A percentile compares a stretch with the other conserved stretches of the same genome.
These are phyloP conservation scores for Upupa epops DNA, from an alignment of 2,113 vertebrate species.

Conservation along the genomic window DNA sequence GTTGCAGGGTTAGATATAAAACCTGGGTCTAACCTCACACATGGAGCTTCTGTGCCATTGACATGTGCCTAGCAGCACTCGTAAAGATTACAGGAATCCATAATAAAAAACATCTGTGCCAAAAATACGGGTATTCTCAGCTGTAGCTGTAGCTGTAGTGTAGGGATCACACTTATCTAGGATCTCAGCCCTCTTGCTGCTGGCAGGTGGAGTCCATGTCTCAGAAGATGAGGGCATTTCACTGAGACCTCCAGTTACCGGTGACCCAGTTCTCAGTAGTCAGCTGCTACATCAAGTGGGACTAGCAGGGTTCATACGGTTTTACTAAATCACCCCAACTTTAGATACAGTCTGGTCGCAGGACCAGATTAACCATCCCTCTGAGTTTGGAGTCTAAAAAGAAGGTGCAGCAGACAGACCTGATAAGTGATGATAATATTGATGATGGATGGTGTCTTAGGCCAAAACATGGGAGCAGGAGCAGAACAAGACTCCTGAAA, in stretches of 20 bases:
- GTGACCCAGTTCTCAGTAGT: no score
- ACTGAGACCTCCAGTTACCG: neutral
- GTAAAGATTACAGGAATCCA: neutral
- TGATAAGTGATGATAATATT: neutral
- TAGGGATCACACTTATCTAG: neutral
- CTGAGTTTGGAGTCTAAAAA: neutral
- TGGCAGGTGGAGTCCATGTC: neutral
- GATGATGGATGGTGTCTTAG: neutral
- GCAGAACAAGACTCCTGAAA: neutral
- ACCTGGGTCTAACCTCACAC: neutral
- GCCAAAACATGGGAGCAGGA: no score
- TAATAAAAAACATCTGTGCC: neutral
- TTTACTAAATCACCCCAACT: neutral
- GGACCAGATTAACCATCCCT: neutral
- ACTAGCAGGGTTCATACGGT: neutral
- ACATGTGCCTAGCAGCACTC: neutral
- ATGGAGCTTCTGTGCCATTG: rapidly evolving
- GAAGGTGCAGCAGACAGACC: neutral
- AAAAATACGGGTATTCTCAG: neutral
- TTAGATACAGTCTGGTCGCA: neutral
- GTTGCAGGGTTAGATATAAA: neutral
- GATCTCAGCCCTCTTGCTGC: neutral
- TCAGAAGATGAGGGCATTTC: neutral
- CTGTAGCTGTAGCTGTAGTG: no score
- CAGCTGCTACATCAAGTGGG: neutral